Base-by-base conservation (phyloP, 2,888 invertebrate species). In the Chelonus formosanus region DNA sequence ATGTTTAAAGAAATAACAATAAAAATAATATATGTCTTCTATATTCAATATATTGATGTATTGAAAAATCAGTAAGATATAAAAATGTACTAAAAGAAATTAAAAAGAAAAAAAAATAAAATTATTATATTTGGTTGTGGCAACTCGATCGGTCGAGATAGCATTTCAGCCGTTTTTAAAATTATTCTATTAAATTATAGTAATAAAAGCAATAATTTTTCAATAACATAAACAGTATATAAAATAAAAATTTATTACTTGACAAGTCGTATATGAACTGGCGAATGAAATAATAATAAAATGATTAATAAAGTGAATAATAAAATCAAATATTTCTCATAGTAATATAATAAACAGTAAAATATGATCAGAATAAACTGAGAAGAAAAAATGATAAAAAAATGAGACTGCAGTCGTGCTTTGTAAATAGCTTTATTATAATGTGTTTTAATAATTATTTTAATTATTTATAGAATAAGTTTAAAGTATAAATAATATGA, bases 401-500 rank as follows among this genome's bases (percentile, higher is more conserved):
- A 65, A 77, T 76, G 78, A 80, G 78, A 78, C 77, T 79, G 79
- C 78, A 78, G 78, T 82, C 78, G 80, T 77, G 79, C 81, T 81
- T 84, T 84, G 83, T 84, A 84, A 67, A 84, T 84, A 84, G 79
- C 78, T 77, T 74, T 73, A 74, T 75, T 1, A 20, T 20, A 20
- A 20, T 69, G 71, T 79, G 76, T 78, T 75, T 70, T 72, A 71
- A 74, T 70, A 73, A 74, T 74, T 74, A 72, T 72, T 72, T 67
- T 65, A 70, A 74, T 73, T 70, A 71, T 74, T 72, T 73, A 75
- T 75, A 20, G 20, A 20, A 20, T 20, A 20, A 20, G 20, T 20
- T 20, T 20, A 20, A 20, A 20, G 20, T 20, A 20, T 20, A 20
- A 20, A 20, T 20, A 20, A 20, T 20, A 20, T 20, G 20, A 20